phyloP scores from a whole-genome alignment of 2,888 invertebrate genomes.

The Macropis europaea region DNA sequence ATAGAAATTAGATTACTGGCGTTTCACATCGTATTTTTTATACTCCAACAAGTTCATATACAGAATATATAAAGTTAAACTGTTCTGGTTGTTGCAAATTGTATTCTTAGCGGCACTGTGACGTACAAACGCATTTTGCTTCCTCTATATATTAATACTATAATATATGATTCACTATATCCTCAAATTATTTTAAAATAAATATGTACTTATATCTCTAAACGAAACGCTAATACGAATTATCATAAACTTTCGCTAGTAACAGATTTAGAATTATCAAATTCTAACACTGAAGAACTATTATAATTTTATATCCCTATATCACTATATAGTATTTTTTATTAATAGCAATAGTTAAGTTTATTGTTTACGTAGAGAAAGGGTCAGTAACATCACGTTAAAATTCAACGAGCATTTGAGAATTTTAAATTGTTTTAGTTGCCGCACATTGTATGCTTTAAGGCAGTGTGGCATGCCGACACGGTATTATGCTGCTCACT shows the following conservation, averaged over 20 bases:
- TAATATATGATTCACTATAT: too few species aligned
- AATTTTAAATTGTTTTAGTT: constrained; percentile 27
- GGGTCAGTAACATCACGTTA: background rate
- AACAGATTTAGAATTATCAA: too few species aligned
- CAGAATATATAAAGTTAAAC: background rate
- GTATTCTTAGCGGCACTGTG: constrained; percentile 30
- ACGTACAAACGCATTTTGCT: constrained; percentile 43
- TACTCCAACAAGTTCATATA: background rate
- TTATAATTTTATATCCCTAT: too few species aligned
- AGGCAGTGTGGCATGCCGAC: constrained; percentile 37
- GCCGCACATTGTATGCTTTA: constrained; percentile 31
- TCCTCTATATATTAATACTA: too few species aligned
- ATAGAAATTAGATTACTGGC: too few species aligned
- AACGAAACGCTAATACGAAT: too few species aligned
- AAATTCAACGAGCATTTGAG: too few species aligned
- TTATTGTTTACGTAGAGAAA: background rate
- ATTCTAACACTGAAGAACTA: too few species aligned
- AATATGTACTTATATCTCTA: too few species aligned
- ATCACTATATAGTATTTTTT: background rate
- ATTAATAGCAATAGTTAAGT: background rate
- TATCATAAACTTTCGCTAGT: too few species aligned
- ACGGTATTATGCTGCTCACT: constrained; percentile 49
- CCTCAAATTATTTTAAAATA: too few species aligned
- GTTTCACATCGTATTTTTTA: background rate
- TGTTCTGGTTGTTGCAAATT: constrained; percentile 29